Evolutionary conservation across 2,888 invertebrate species (phyloP).

Genomic region (Stenodera caucasica): DNA sequence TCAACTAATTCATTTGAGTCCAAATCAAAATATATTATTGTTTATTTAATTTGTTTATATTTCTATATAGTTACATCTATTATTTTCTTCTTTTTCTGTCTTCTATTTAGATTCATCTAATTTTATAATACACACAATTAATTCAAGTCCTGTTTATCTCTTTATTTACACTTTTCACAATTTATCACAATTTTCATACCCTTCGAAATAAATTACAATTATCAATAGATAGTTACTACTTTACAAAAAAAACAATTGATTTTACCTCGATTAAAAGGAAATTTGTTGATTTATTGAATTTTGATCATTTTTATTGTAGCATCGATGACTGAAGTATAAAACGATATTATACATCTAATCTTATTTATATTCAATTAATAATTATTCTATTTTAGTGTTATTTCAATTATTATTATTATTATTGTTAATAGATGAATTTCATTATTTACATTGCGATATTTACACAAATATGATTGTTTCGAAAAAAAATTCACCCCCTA

Average conservation of each 20-base stretch:
- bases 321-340: not conserved
- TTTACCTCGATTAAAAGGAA: not conserved
- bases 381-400: not conserved
- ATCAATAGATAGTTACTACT: conserved; percentile 14
- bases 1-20: no score
- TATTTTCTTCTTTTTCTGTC: not conserved
- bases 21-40: not conserved
- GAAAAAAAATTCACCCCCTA: not conserved
- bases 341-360: not conserved
- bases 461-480: conserved; percentile 25
- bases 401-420: not conserved
- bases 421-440: conserved; percentile 3
- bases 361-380: not conserved
- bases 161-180: conserved; percentile 27
- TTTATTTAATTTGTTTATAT: conserved; percentile 12
- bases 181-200: conserved; percentile 31
- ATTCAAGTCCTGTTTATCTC: conserved; percentile 6
- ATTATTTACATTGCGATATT: conserved; percentile 20
- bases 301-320: not conserved
- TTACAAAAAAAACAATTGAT: conserved; percentile 4
- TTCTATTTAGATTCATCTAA: conserved; percentile 14
- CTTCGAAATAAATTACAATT: conserved; percentile 21
- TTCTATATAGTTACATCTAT: conserved; percentile 18
- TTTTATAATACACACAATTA: conserved; percentile 21
- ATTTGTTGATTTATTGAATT: not conserved